phyloP scores from a whole-genome alignment of 2,113 vertebrate genomes.

The Gobiocypris rarus region DNA sequence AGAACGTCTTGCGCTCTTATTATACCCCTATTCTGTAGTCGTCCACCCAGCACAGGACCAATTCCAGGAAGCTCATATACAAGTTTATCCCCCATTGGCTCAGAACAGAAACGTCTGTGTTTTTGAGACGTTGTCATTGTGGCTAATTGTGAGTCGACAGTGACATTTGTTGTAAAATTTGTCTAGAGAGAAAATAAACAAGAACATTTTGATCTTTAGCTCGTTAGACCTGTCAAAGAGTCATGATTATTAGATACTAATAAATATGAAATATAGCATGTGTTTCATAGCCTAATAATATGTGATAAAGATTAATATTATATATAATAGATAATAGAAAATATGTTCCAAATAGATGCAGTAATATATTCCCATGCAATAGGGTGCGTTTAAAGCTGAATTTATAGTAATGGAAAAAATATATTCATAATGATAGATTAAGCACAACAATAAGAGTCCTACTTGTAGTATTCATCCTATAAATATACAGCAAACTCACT shows the following conservation, averaged over 20 bases:
- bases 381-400: no score
- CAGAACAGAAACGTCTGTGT: neutral
- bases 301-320: neutral
- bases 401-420: no score
- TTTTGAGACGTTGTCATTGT: neutral
- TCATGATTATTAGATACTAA: neutral
- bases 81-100: conserved; percentile 9
- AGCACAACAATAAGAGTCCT: neutral
- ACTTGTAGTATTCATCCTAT: neutral
- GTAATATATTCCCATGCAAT: no score
- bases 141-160: neutral
- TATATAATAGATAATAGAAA: neutral
- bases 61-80: neutral
- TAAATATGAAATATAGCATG: no score
- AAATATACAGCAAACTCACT: neutral
- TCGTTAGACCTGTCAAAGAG: neutral
- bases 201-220: neutral
- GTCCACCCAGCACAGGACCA: no score
- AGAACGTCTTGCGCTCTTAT: no score
- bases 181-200: neutral
- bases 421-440: neutral
- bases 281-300: no score
- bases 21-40: no score
- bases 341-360: neutral
- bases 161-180: neutral